phyloP scores from a whole-genome alignment of 1,140 invertebrate genomes.

The Zaprionus camerounensis region DNA sequence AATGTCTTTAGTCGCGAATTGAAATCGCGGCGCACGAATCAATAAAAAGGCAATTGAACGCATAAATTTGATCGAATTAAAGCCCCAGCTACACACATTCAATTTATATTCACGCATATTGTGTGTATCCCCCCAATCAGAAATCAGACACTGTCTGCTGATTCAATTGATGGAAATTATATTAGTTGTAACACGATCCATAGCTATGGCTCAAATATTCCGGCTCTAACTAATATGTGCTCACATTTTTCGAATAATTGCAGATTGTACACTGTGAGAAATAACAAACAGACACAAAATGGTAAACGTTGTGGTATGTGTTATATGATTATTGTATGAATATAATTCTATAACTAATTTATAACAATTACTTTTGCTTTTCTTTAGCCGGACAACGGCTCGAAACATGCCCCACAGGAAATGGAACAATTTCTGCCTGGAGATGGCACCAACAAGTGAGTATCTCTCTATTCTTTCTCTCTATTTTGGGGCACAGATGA shows the following conservation, averaged over 20 bases:
- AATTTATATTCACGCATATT: slow-evolving; percentile 16
- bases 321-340: slow-evolving; percentile 10
- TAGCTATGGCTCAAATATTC: neutral
- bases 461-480: slow-evolving; percentile 12
- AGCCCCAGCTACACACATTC: slow-evolving; percentile 14
- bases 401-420: slow-evolving; percentile 85
- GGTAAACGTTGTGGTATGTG: slow-evolving; percentile 79
- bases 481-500: neutral
- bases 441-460: slow-evolving; percentile 78
- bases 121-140: slow-evolving; percentile 32
- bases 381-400: slow-evolving; percentile 63
- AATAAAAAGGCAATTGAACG: slow-evolving; percentile 62
- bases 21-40: slow-evolving; percentile 67
- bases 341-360: slow-evolving; percentile 40
- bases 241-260: slow-evolving; percentile 25
- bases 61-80: slow-evolving; percentile 41
- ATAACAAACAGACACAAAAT: slow-evolving; percentile 55
- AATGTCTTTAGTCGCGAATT: slow-evolving; percentile 45
- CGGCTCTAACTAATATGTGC: slow-evolving; percentile 26
- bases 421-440: slow-evolving; percentile 88
- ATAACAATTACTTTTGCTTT: slow-evolving; percentile 19
- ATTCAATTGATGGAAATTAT: slow-evolving; percentile 53
- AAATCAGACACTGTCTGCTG: slow-evolving; percentile 42
- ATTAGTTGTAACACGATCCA: slow-evolving; percentile 43
- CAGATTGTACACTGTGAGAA: slow-evolving; percentile 50